Evolutionary conservation across 1,140 invertebrate genomes (phyloP), one percentile per base, ranked within the genome.

Genomic region (Tetramorium alpestre): DNA sequence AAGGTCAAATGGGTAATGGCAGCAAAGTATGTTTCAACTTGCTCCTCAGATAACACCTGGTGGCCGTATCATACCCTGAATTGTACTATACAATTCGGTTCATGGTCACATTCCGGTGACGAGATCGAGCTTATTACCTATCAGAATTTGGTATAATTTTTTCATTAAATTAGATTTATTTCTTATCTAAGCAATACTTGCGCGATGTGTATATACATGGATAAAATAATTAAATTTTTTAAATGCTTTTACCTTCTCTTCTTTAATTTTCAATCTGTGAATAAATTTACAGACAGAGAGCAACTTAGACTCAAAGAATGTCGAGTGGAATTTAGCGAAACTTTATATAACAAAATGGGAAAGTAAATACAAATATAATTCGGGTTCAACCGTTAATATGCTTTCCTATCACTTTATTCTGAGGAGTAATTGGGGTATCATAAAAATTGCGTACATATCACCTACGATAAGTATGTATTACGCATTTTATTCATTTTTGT

Each of bases 101-200:
- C 93, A 0, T 97, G 96, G 96, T 95, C 96, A 75, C 94, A 97
- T 73, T 95, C 93, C 3, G 95, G 94, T 4, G 95, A 96, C 88
- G 96, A 97, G 88, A 92, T 97, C 0, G 94, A 96, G 0, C 11
- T 88, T 10, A 0, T 1, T 41, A 6, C 8, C 5, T 0, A 11
- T 11, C 22, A 60, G 60, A 84, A 85, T 82, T 16, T 44, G 62
- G 49, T 88, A 69, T 58, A 18, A 64, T 49, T 70, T 44, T 8
- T 60, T n/a, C 0, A 77, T 58, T 13, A 75, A 41, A 22, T 28
- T 13, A 44, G 7, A 58, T 78, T 49, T 2, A 47, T 44, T 58
- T 18, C 5, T 7, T 33, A 5, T 16, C 13, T 51, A 47, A 22
- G 3, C 64, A 13, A 60, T 33, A 22, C 3, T 33, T 77, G 13